Percentiles rank a stretch among this genome's conserved stretches.
Evolutionary conservation across 2,113 vertebrate species (phyloP).

Genomic region (Sinocyclocheilus rhinocerous): DNA sequence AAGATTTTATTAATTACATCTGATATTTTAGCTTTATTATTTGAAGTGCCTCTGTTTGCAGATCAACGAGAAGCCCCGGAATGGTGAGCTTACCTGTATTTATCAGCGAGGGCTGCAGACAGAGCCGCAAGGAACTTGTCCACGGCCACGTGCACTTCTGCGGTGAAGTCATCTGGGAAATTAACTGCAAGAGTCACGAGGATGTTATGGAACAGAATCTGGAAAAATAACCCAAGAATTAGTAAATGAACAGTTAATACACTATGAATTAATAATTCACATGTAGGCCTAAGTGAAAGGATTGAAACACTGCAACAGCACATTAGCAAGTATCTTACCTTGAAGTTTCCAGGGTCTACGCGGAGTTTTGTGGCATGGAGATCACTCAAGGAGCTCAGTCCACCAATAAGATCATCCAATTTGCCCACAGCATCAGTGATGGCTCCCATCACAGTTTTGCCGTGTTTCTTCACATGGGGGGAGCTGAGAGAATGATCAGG

Average conservation of each 20-base stretch:
- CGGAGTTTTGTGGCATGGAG: conserved; percentile 86
- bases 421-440: conserved; percentile 64
- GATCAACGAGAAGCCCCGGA: not conserved
- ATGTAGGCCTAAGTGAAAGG: not conserved
- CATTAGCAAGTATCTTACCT: conserved; percentile 65
- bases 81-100: conserved; percentile 69
- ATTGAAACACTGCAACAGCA: not conserved
- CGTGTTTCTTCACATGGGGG: not conserved
- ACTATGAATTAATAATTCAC: not conserved
- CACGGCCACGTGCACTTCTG: conserved; percentile 72
- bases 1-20: conserved; percentile 17
- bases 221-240: not conserved
- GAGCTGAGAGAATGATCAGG: conserved; percentile 55
- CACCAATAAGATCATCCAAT: conserved; percentile 74
- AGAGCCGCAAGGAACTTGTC: conserved; percentile 75
- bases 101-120: conserved; percentile 70
- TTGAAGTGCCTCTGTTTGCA: not conserved
- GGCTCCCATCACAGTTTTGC: not conserved
- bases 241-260: not conserved
- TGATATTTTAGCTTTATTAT: not conserved
- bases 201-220: conserved; percentile 73
- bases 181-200: conserved; percentile 67
- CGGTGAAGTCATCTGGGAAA: conserved; percentile 70
- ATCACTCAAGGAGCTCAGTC: conserved; percentile 80
- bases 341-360: conserved; percentile 87